These are phyloP conservation scores for Ctenodactylus gundi DNA, from an alignment of 2,113 vertebrate genomes.

Conservation along the genomic window DNA sequence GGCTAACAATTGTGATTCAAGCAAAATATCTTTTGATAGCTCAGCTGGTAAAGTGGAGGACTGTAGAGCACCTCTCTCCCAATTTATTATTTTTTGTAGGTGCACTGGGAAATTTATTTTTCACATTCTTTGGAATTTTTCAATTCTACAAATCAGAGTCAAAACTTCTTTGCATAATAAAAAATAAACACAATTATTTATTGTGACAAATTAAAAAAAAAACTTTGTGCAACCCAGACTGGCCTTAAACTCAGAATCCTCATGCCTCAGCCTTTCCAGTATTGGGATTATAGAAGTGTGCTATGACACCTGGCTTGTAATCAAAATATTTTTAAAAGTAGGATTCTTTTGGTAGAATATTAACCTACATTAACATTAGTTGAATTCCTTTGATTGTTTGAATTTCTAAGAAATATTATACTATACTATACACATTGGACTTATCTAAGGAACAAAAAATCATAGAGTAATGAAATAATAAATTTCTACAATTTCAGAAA, in stretches of 20 bases:
- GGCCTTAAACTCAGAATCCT: not conserved
- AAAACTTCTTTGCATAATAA: not conserved
- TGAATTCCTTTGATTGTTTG: not conserved
- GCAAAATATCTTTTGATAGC: too few relatives aligned
- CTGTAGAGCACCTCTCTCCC: too few relatives aligned
- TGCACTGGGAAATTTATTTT: too few relatives aligned
- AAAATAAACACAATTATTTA: too few relatives aligned
- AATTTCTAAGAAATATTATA: slow-evolving; percentile 52
- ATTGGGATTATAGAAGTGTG: not conserved
- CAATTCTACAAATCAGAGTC: not conserved
- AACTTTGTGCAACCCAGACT: not conserved
- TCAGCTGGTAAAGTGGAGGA: too few relatives aligned
- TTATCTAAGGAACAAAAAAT: not conserved
- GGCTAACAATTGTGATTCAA: not conserved
- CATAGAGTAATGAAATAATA: not conserved
- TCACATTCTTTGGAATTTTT: slow-evolving; percentile 20
- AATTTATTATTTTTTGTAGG: too few relatives aligned
- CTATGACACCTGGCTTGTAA: not conserved
- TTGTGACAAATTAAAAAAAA: too few relatives aligned
- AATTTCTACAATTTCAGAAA: not conserved
- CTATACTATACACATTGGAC: not conserved
- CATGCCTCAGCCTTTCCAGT: not conserved
- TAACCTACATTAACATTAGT: not conserved
- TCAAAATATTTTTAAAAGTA: not conserved
- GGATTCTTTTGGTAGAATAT: not conserved